Evolutionary conservation across 2,113 vertebrate genomes (phyloP), one percentile per base, ranked within the genome.

Genomic region (Kryptolebias marmoratus): DNA sequence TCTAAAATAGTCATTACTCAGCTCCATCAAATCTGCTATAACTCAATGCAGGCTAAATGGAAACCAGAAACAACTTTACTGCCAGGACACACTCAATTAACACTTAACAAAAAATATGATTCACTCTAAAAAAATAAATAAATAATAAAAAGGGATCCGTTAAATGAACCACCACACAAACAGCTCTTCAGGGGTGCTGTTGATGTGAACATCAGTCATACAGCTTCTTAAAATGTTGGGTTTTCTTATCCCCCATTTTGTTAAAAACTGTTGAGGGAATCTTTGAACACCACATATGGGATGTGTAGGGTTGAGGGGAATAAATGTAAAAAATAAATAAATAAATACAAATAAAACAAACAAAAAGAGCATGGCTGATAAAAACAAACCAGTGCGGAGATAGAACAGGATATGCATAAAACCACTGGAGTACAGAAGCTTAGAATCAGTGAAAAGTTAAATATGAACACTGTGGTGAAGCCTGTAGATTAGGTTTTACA

Each of bases 191-290:
- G 5, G 30, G 32, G 69, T 15, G 42, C 28, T 27, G 64, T 73
- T 71, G 73, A 78, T 80, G 84, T 87, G 52, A 45, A 80, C 22
- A 22, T 53, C 74, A 18, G 62, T 50, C 11, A 22, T 22, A 59
- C 74, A 79, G 57, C 71, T 70, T 44, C 12, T 67, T 66, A 27
- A 49, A 81, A 68, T 22, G 22, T 22, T 22, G 22, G 36, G 3
- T 27, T 68, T 15, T 13, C 15, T 4, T 13, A 15, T 48, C 5
- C 12, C 5, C 48, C 3, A 5, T 50, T 50, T 18, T 5, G 2
- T 50, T 18, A 50, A 50, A 18, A 50, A 50, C 48, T 16, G 48
- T 3, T 2, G 16, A 18, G 12, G 47, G 4, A 50, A 15, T 3
- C 1, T n/a, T 70, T 58, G 58, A 83, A 82, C 54, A 75, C 1